Base-by-base conservation (phyloP, 2,888 invertebrate species). In the Acronicta leporina region DNA sequence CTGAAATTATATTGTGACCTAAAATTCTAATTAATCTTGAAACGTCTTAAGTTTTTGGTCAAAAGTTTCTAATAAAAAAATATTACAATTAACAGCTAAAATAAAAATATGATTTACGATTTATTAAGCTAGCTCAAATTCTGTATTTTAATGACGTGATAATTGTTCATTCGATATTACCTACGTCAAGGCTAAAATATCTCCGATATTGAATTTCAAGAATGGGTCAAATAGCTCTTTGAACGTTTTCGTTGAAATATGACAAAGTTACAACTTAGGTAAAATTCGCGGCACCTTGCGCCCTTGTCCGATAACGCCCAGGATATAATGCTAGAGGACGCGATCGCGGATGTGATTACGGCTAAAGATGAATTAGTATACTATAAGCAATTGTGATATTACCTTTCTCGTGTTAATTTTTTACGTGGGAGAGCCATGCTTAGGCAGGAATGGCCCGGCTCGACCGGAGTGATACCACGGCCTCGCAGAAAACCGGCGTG, bases 161-260 rank as follows among this genome's bases (percentile, higher is more conserved):
- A 50, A 50, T 30, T 16, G 16, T 30, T 42, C 27, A 49, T 57
- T 51, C 38, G 44, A 46, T 51, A 57, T 40, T 50, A 20, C 2
- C 20, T n/a, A 30, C 16, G 35, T 33, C 13, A 20, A 30, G 42
- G 52, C 43, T 61, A 27, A 57, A 63, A 68, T 65, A 62, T 61
- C 52, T 11, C 42, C 50, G 44, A 52, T 60, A 45, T 61, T 72
- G 62, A 48, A 48, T 64, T 65, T 46, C 55, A 27, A 56, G 64
- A 73, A 75, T 66, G 71, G 60, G 73, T 68, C 68, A 75, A 75
- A 78, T 75, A 68, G 60, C 50, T 71, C 52, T 71, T 68, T 64
- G 54, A 77, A 76, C 45, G 59, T 51, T 65, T 68, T 65, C 48
- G 58, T 63, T 65, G 67, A 75, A 73, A 77, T 73, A 70, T 70